These are phyloP conservation scores for Helobdella robusta DNA, from an alignment of 2,888 invertebrate species.

Conservation along the genomic window DNA sequence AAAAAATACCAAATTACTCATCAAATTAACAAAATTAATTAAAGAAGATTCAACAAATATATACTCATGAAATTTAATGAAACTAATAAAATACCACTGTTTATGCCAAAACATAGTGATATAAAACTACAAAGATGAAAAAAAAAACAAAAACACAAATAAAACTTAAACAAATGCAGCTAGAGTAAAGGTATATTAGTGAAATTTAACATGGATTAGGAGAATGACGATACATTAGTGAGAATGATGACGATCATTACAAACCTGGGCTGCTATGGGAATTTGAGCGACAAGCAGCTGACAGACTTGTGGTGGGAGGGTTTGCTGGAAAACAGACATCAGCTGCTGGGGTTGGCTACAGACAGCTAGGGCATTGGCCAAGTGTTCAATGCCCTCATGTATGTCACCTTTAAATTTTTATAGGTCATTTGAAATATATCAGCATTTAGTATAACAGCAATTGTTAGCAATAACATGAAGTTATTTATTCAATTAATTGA, in stretches of 20 bases:
- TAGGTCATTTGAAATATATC: not conserved
- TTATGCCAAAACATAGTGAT: too few species aligned
- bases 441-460: not conserved
- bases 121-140: too few species aligned
- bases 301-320: conserved; percentile 88
- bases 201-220: too few species aligned
- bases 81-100: too few species aligned
- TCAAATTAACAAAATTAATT: too few species aligned
- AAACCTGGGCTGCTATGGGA: conserved; percentile 58
- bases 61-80: too few species aligned
- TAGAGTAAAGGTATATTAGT: too few species aligned
- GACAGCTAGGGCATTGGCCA: conserved; percentile 91
- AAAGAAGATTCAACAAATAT: too few species aligned
- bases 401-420: conserved; percentile 46
- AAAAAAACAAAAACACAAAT: too few species aligned
- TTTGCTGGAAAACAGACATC: conserved; percentile 79
- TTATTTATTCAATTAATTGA: not conserved
- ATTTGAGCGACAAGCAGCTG: conserved; percentile 73
- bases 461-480: not conserved
- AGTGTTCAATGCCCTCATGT: conserved; percentile 81
- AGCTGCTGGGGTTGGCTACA: conserved; percentile 88
- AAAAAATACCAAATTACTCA: too few species aligned
- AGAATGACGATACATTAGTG: too few species aligned
- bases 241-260: not conserved
- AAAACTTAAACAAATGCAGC: too few species aligned